These are phyloP conservation scores for Tetragnatha montana DNA, from an alignment of 2,888 invertebrate genomes.

Conservation along the genomic window DNA sequence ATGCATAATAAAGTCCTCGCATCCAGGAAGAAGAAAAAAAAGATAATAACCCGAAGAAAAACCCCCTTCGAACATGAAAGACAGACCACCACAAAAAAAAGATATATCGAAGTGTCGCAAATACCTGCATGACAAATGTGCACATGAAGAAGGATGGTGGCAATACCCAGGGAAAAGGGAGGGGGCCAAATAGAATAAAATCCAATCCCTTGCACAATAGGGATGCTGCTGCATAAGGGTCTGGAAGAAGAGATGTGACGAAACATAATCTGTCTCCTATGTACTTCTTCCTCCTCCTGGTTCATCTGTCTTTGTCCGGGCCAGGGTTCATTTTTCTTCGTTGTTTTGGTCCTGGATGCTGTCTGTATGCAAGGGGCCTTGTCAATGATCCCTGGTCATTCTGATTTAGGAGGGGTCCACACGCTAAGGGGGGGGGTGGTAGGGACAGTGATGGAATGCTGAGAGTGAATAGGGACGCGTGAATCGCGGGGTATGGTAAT, in stretches of 20 bases:
- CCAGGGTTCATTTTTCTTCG: constrained; percentile 21
- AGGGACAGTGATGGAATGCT: not conserved
- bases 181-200: constrained; percentile 5
- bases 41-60: not conserved
- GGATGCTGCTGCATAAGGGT: not conserved
- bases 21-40: not conserved
- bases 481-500: not conserved
- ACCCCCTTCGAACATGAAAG: not conserved
- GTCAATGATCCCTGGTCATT: constrained; percentile 15
- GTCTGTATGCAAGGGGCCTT: not conserved
- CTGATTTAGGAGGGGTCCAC: not conserved
- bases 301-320: constrained; percentile 39
- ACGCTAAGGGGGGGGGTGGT: not conserved
- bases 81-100: not conserved
- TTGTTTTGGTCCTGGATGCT: not conserved
- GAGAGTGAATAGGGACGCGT: not conserved
- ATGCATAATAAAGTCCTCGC: not conserved
- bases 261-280: constrained; percentile 52
- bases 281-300: not conserved
- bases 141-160: not conserved
- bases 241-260: constrained; percentile 39
- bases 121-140: constrained; percentile 30
- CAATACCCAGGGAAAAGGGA: not conserved
- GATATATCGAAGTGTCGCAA: not conserved
- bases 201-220: constrained; percentile 3